Conservation (phyloP, 2,888 invertebrate genomes). For the Timema podura region DNA sequence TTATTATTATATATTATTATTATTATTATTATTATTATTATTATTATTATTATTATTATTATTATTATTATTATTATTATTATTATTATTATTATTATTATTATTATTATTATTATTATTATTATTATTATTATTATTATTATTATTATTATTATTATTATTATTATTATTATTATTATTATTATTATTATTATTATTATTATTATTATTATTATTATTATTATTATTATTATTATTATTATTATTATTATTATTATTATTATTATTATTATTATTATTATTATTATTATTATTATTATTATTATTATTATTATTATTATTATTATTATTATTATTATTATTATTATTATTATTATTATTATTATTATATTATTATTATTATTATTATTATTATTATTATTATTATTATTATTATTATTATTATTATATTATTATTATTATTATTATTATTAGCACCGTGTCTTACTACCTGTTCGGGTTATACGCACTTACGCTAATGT, state of each 20-base stretch:
- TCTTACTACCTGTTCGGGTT: background rate
- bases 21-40: background rate
- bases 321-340: background rate
- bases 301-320: background rate
- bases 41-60: conserved; percentile 14
- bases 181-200: background rate
- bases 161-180: conserved; percentile 12
- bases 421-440: background rate
- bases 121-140: background rate
- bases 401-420: background rate
- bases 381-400: background rate
- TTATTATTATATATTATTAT: background rate
- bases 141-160: background rate
- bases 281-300: conserved; percentile 12
- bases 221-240: conserved; percentile 4
- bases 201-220: conserved; percentile 8
- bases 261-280: conserved; percentile 10
- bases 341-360: background rate
- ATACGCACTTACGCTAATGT: too few species aligned
- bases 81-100: conserved; percentile 9
- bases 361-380: conserved; percentile 6
- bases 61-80: conserved; percentile 9
- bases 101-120: conserved; percentile 1
- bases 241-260: conserved; percentile 5
- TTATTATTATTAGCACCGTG: background rate